phyloP scores from a whole-genome alignment of 2,888 invertebrate genomes.

The Archips crataeganus region DNA sequence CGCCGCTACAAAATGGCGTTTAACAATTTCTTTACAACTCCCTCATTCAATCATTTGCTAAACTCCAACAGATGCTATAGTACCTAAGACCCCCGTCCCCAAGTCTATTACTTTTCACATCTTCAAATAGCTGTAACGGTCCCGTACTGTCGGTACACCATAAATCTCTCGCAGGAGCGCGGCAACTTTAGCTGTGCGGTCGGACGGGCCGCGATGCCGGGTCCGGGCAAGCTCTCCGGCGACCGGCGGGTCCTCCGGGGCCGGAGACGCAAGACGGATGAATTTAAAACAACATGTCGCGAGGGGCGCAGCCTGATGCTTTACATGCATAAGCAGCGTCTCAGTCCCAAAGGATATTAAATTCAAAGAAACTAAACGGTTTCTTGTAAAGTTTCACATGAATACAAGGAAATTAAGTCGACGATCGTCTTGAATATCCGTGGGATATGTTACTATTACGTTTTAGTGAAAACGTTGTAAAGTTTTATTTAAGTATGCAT shows the following conservation, averaged over 20 bases:
- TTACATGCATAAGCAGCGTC: slow-evolving; percentile 35
- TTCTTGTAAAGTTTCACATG: not conserved
- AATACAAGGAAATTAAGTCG: not conserved
- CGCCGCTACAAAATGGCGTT: too few species aligned
- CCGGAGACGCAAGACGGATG: slow-evolving; percentile 40
- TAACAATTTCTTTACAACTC: too few species aligned
- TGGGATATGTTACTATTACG: too few species aligned
- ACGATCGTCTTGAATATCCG: too few species aligned
- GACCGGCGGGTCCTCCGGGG: slow-evolving; percentile 1
- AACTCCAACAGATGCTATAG: too few species aligned
- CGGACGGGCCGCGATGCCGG: not conserved
- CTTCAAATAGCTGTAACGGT: slow-evolving; percentile 31
- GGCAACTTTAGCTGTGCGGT: slow-evolving; percentile 24
- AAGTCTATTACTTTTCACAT: slow-evolving; percentile 23
- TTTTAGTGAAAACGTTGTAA: too few species aligned
- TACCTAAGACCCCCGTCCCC: slow-evolving; percentile 8
- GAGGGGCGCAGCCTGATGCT: slow-evolving; percentile 31
- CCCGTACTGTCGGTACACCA: slow-evolving; percentile 24
- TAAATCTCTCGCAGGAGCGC: slow-evolving; percentile 35
- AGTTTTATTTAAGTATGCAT: too few species aligned
- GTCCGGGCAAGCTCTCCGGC: not conserved
- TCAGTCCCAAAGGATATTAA: slow-evolving; percentile 24
- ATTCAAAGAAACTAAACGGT: slow-evolving; percentile 4
- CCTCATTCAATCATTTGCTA: too few species aligned
- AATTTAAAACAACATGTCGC: slow-evolving; percentile 40